Base-by-base conservation (phyloP, 2,888 invertebrate species). In the Aphelenchoides bicaudatus region DNA sequence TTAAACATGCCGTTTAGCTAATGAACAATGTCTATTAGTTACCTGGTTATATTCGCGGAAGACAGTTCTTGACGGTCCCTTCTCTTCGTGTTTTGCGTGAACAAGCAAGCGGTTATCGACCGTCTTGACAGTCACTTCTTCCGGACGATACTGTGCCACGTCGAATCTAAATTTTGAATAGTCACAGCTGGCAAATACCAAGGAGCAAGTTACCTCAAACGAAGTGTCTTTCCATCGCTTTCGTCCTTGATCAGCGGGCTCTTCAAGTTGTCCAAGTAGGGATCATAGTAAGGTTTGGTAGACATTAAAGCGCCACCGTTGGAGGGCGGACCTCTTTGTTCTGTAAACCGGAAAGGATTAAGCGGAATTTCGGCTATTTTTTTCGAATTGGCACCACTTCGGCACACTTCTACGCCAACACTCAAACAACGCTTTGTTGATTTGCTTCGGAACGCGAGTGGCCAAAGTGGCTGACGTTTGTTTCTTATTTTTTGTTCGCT, bases 21-120 rank as follows among this genome's bases (percentile, higher is more conserved):
- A 27, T 2, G n/a, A 30, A n/a, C 2, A 28, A 2, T 1, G 13
- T 34, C 10, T 39, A 62, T n/a, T 58, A 56, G 53, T 46, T 39
- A 73, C 77, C 70, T 78, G 86, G 83, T 93, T 93, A 86, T 94
- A 96, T 82, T 96, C 94, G 83, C 93, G 87, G 86, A 91, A 94
- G 63, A 93, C 91, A 39, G 91, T 90, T 84, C 92, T 91, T 79
- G 89, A 90, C 82, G 92, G 91, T 52, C 90, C 87, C 83, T 93
- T 93, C 83, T 96, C 94, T 82, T 96, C 93, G 83, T 96, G 96
- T 82, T 92, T 92, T 63, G 94, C 94, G 80, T 93, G 91, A 51
- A 81, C 81, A 62, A 81, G 71, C 61, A 96, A 85, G 85, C 91
- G 90, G 84, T 93, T 93, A 84, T 94, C 94, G 72, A 93, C 90